A percentile compares a stretch with the other conserved stretches of the same genome.
phyloP scores from a whole-genome alignment of 2,113 vertebrate genomes.

The Neogobius melanostomus region DNA sequence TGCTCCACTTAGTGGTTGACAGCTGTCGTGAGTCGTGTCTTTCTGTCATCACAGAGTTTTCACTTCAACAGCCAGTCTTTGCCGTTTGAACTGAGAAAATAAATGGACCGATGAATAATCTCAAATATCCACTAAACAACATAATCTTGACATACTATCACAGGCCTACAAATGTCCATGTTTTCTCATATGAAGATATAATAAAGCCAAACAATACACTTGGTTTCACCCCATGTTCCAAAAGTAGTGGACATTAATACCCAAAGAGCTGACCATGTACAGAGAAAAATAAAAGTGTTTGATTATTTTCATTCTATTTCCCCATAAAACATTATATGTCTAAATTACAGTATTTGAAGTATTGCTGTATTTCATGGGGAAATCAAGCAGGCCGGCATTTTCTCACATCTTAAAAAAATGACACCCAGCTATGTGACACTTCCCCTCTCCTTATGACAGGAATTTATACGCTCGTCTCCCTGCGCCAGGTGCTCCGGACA shows the following conservation, averaged over 20 bases:
- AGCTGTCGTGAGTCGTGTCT: not conserved
- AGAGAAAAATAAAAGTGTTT: not conserved
- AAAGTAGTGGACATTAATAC: too few relatives aligned
- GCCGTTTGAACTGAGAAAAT: not conserved
- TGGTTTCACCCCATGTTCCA: too few relatives aligned
- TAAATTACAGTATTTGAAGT: conserved; percentile 17
- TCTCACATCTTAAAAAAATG: conserved; percentile 77
- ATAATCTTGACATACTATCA: not conserved
- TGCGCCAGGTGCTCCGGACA: conserved; percentile 57
- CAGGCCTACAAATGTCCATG: not conserved
- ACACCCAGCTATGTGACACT: conserved; percentile 73
- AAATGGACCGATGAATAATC: not conserved
- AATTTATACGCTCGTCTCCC: conserved; percentile 66
- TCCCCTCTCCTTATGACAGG: conserved; percentile 69
- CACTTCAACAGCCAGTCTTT: conserved; percentile 6
- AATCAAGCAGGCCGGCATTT: conserved; percentile 61
- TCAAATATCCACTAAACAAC: not conserved
- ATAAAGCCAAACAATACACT: too few relatives aligned
- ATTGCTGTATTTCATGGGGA: conserved; percentile 65
- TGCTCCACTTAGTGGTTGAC: not conserved
- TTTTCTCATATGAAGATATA: too few relatives aligned
- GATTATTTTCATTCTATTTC: not conserved
- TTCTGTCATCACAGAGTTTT: conserved; percentile 8
- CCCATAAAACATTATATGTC: conserved; percentile 8
- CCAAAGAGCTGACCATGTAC: not conserved